Conservation (phyloP, 2,888 invertebrate species). For the Leptinotarsa juncta region DNA sequence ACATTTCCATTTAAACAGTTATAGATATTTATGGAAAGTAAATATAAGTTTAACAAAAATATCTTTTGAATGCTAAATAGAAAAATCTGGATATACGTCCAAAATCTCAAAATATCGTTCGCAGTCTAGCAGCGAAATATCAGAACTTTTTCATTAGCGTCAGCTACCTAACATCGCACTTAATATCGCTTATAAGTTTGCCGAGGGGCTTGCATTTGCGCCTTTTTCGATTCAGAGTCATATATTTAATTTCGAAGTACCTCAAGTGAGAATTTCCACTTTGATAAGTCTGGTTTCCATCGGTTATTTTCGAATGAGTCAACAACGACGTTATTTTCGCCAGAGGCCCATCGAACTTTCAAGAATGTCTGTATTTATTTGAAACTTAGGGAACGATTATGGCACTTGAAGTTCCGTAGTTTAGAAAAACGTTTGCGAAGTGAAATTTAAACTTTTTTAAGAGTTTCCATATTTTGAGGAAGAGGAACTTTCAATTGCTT, state of each 20-base stretch:
- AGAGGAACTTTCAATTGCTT: too few relatives aligned
- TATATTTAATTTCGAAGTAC: conserved; percentile 15
- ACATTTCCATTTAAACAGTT: too few relatives aligned
- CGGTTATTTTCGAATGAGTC: not conserved
- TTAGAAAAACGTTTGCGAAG: too few relatives aligned
- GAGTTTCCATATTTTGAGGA: too few relatives aligned
- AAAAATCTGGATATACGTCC: too few relatives aligned
- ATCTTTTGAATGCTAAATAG: too few relatives aligned
- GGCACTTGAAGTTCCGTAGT: too few relatives aligned
- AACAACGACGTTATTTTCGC: not conserved
- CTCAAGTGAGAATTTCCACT: not conserved
- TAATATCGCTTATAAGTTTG: conserved; percentile 34
- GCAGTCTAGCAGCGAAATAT: not conserved
- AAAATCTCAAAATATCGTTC: not conserved
- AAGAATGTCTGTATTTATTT: too few relatives aligned
- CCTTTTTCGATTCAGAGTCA: conserved; percentile 7
- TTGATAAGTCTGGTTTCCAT: not conserved
- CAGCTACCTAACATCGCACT: not conserved
- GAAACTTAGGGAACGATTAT: too few relatives aligned
- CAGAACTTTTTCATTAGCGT: not conserved
- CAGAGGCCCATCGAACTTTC: not conserved
- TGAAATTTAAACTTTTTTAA: too few relatives aligned
- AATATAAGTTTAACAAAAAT: too few relatives aligned
- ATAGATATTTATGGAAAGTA: too few relatives aligned
- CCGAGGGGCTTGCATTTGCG: conserved; percentile 26